These are phyloP conservation scores for Solea senegalensis DNA, from an alignment of 2,113 vertebrate species.

Conservation along the genomic window DNA sequence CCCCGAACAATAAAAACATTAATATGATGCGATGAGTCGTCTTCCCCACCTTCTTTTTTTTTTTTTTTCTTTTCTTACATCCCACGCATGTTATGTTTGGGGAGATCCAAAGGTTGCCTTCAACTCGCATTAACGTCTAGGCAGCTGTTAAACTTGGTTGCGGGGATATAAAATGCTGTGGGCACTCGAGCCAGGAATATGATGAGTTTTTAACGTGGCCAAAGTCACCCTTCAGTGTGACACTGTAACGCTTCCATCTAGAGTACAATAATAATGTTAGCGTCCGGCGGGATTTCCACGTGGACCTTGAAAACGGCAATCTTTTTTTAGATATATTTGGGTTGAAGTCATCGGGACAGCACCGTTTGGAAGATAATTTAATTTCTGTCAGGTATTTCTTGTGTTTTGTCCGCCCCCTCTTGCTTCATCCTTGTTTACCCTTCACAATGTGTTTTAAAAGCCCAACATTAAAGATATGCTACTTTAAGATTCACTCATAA, in stretches of 20 bases:
- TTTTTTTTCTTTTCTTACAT: background rate
- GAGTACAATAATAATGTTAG: background rate
- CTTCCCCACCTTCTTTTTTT: background rate
- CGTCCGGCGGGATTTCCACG: background rate
- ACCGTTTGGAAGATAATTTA: background rate
- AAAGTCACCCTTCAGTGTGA: background rate
- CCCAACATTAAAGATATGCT: too few relatives aligned
- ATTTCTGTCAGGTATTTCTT: background rate
- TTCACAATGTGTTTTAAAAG: too few relatives aligned
- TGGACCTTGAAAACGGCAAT: background rate
- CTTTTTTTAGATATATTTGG: too few relatives aligned
- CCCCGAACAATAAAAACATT: conserved; percentile 32
- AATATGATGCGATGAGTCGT: conserved; percentile 23
- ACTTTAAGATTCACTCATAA: background rate
- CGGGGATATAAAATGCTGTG: conserved; percentile 1
- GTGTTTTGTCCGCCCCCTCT: too few relatives aligned
- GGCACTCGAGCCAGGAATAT: background rate
- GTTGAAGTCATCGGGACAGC: background rate
- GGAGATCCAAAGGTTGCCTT: conserved; percentile 22
- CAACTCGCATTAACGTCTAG: conserved; percentile 19
- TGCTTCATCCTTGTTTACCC: too few relatives aligned
- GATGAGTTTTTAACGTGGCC: background rate
- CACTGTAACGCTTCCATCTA: background rate
- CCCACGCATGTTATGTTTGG: conserved; percentile 31
- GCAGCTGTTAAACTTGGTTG: conserved; percentile 1